phyloP scores from a whole-genome alignment of 2,888 invertebrate species.

The Pherbina coryleti region DNA sequence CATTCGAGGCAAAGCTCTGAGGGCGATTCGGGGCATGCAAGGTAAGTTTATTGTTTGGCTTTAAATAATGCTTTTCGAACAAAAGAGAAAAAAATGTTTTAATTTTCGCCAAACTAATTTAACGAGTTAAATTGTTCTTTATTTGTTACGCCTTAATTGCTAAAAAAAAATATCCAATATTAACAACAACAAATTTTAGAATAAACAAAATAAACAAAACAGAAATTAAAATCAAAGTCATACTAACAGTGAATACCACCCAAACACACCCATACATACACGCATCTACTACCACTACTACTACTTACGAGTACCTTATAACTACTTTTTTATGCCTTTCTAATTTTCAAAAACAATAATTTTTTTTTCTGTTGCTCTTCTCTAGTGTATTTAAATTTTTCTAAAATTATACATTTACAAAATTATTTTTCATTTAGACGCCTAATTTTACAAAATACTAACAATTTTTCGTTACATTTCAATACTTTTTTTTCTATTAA shows the following conservation, averaged over 20 bases:
- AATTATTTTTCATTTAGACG: not conserved
- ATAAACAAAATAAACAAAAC: slow-evolving; percentile 30
- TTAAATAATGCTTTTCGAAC: slow-evolving; percentile 25
- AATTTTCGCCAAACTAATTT: slow-evolving; percentile 48
- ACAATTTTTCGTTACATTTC: not conserved
- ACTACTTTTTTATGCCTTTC: not conserved
- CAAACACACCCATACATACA: not conserved
- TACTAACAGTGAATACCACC: slow-evolving; percentile 17
- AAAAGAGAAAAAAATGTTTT: slow-evolving; percentile 1
- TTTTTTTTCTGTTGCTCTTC: not conserved
- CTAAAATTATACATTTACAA: not conserved
- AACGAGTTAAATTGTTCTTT: slow-evolving; percentile 43
- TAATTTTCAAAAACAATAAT: not conserved
- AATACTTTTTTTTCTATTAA: not conserved
- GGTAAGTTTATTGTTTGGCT: slow-evolving; percentile 71
- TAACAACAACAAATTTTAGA: not conserved
- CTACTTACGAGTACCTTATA: too few species aligned
- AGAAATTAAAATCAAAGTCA: slow-evolving; percentile 2
- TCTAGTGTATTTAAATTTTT: not conserved
- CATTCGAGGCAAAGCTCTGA: slow-evolving; percentile 90
- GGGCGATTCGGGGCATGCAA: slow-evolving; percentile 83
- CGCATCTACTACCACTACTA: slow-evolving; percentile 19
- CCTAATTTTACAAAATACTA: not conserved
- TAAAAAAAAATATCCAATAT: slow-evolving; percentile 36
- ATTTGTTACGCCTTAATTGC: slow-evolving; percentile 44